These are phyloP conservation scores for Spheniscus humboldti DNA, from an alignment of 2,797 vertebrate genomes.

Conservation along the genomic window DNA sequence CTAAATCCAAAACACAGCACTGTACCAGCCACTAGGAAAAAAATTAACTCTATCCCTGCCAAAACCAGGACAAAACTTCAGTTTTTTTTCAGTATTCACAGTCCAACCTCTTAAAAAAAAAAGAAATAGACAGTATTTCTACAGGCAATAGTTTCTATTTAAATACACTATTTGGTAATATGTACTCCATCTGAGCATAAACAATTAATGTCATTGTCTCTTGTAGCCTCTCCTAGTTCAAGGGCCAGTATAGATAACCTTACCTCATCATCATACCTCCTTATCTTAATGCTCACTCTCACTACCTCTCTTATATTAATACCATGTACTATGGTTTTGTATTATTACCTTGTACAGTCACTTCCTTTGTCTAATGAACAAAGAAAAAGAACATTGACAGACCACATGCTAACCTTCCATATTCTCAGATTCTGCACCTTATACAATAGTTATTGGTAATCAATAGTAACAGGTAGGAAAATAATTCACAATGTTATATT, in stretches of 20 bases:
- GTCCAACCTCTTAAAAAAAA: background rate
- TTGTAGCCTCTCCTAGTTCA: background rate
- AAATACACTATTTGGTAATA: background rate
- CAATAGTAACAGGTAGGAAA: background rate
- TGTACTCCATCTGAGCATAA: background rate
- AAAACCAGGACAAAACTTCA: background rate
- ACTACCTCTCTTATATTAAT: background rate
- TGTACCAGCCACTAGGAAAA: too few species aligned
- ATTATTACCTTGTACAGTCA: background rate
- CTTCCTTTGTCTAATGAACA: background rate
- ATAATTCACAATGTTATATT: background rate
- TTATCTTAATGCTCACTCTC: background rate
- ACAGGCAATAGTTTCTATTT: background rate
- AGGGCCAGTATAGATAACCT: background rate
- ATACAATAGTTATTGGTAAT: background rate
- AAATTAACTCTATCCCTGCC: too few species aligned
- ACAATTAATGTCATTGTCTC: background rate
- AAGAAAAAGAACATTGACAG: background rate
- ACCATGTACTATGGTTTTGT: background rate
- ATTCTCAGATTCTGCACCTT: background rate
- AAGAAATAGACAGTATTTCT: background rate
- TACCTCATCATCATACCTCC: background rate
- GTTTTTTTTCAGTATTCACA: background rate
- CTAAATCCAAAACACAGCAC: too few species aligned
- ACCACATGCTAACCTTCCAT: background rate